Evolutionary conservation across 1,140 invertebrate genomes (phyloP), one percentile per base, ranked within the genome.

Genomic region (Drosophila aff.): DNA sequence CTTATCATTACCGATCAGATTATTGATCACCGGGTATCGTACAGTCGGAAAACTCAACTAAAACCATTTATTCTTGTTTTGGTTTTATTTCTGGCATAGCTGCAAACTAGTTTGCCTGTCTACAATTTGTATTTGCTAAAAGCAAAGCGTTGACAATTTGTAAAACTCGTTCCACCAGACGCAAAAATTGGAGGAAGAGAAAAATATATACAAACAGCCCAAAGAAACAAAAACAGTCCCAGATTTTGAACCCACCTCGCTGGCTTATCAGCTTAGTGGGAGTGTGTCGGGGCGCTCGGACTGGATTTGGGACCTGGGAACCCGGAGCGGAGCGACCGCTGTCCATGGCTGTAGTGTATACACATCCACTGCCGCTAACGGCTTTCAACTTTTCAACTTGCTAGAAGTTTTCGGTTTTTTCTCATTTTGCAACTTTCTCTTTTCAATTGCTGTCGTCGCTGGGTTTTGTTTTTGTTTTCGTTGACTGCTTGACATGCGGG

Each of bases 91-190:
- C 53, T 75, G 66, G 62, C 31, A 62, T 78, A 63, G 53, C 66
- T 73, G 78, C 76, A 90, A 91, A 90, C 85, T 90, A 90, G 85
- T 90, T 90, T 89, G 36, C 67, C 60, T 72, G 55, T 84, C 77
- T 81, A 84, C 77, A 81, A 81, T 84, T 79, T 81, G 76, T 90
- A 57, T 85, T 90, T 90, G 74, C 85, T 75, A 74, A 90, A 81
- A 76, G 78, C 81, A 71, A 85, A 89, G 81, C 85, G 85, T 90
- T 87, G 84, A 90, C 85, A 90, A 85, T 90, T 89, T 85, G 85
- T 85, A 90, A 90, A 90, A 90, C 85, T 90, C 79, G 85, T 90
- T 90, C 75, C 81, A 81, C 84, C 67, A 85, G 84, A 72, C 65
- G 68, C 46, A 52, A 62, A 75, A 83, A 75, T 47, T 46, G 41